A percentile compares a stretch with the other conserved stretches of the same genome.
These are phyloP conservation scores for Limosa lapponica DNA, from an alignment of 2,797 vertebrate species.

Conservation along the genomic window DNA sequence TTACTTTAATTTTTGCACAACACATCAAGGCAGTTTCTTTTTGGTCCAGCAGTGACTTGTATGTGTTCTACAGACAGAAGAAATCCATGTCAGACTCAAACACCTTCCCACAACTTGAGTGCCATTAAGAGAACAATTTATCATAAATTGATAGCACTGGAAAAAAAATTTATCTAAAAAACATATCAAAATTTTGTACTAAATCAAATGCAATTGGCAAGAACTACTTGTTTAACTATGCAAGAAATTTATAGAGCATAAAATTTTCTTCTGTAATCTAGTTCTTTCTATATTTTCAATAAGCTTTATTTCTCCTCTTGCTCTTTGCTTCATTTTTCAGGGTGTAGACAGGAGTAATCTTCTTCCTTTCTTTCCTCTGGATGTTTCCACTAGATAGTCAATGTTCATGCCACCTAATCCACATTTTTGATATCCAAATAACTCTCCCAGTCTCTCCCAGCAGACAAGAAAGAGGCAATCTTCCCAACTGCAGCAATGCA, in stretches of 20 bases:
- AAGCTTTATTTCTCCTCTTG: background rate
- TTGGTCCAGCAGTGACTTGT: background rate
- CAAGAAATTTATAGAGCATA: background rate
- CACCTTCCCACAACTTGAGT: background rate
- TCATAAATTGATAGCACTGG: background rate
- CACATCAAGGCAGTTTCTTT: background rate
- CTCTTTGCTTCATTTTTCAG: background rate
- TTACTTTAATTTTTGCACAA: background rate
- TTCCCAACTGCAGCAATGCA: background rate
- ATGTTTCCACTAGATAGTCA: background rate
- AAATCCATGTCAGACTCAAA: background rate
- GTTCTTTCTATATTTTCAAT: background rate
- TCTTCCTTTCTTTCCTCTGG: background rate
- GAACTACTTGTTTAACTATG: background rate
- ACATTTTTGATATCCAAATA: background rate
- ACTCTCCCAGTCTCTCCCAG: background rate
- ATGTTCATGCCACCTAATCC: background rate
- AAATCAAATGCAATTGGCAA: background rate
- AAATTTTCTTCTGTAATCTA: background rate
- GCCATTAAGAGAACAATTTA: background rate
- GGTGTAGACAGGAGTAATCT: background rate
- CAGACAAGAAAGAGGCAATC: background rate
- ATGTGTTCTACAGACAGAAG: background rate
- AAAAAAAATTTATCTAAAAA: background rate
- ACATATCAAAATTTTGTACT: background rate